Evolutionary conservation across 2,888 invertebrate genomes (phyloP).

Genomic region (Hyposoter dolosus): DNA sequence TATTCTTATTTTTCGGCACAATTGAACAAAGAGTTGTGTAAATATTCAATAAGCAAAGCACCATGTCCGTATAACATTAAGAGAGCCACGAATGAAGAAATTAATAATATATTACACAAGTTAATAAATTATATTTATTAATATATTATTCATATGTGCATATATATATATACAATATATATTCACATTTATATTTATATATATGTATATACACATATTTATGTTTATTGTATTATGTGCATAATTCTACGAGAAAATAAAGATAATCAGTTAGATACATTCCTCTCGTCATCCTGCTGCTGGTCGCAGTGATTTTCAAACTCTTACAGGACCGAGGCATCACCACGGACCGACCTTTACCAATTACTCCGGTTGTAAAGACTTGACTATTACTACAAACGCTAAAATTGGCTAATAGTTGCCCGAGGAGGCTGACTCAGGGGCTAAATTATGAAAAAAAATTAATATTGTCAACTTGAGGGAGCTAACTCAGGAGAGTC

Average conservation of each 20-base stretch:
- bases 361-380: no score
- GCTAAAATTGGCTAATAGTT: no score
- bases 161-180: constrained; percentile 21
- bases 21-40: constrained; percentile 74
- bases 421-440: no score
- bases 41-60: constrained; percentile 73
- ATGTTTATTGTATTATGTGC: constrained; percentile 75
- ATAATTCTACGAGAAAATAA: constrained; percentile 77
- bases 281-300: no score
- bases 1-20: constrained; percentile 78
- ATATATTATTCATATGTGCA: constrained; percentile 1
- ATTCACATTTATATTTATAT: background rate
- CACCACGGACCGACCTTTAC: no score
- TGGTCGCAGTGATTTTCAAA: no score
- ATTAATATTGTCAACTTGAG: no score
- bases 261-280: constrained; percentile 76
- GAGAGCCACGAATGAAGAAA: constrained; percentile 54
- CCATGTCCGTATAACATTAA: constrained; percentile 71
- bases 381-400: no score
- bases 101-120: constrained; percentile 73
- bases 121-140: constrained; percentile 34
- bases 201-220: constrained; percentile 61
- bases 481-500: no score
- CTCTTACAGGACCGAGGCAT: no score
- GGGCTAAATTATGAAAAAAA: no score